Percentiles rank a stretch among this genome's conserved stretches.
Conservation (phyloP, 2,888 invertebrate genomes). For the Drosophila emarginata region DNA sequence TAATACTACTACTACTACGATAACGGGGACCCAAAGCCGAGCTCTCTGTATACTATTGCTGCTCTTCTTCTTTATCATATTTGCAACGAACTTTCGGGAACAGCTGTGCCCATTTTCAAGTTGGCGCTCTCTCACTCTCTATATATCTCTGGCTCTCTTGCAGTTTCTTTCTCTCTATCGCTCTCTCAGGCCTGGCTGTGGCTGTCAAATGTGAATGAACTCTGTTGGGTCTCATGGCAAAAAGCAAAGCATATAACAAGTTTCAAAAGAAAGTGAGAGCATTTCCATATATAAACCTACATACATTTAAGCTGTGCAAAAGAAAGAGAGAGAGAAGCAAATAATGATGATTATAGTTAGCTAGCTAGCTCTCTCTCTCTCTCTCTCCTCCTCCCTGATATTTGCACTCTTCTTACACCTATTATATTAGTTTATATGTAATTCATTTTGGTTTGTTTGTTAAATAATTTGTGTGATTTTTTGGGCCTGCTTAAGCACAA, state of each 20-base stretch:
- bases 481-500: constrained; percentile 20
- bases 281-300: constrained; percentile 48
- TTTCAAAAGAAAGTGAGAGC: constrained; percentile 83
- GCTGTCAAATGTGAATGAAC: constrained; percentile 78
- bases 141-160: constrained; percentile 17
- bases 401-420: not conserved
- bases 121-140: constrained; percentile 34
- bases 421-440: constrained; percentile 24
- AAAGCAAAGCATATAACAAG: constrained; percentile 78
- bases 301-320: not conserved
- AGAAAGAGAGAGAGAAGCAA: constrained; percentile 12
- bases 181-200: constrained; percentile 41
- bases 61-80: constrained; percentile 18
- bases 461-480: constrained; percentile 46
- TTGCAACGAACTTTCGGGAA: constrained; percentile 70
- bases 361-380: constrained; percentile 1
- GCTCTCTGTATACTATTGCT: constrained; percentile 29
- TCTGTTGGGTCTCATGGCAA: constrained; percentile 50
- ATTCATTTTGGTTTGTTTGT: constrained; percentile 52
- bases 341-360: not conserved
- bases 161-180: constrained; percentile 35
- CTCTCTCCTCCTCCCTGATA: not conserved
- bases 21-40: constrained; percentile 28
- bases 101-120: constrained; percentile 63
- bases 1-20: too few species aligned